Evolutionary conservation across 2,888 invertebrate genomes (phyloP), one percentile per base, ranked within the genome.

Genomic region (Meghimatium bilineatum): DNA sequence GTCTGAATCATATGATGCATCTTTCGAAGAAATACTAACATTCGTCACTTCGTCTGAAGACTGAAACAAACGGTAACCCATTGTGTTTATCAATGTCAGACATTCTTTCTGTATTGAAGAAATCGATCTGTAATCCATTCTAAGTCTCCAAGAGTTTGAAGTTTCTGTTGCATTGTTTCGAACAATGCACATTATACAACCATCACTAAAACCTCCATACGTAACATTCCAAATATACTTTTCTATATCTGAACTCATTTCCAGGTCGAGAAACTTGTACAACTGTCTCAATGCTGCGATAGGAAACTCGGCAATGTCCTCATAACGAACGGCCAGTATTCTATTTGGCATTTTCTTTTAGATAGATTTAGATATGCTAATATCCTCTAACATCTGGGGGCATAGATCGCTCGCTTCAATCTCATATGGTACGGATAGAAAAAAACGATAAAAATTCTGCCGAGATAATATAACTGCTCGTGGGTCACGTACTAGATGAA

Each of bases 401-500:
- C 86, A 86, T 17, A 82, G 29, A 17, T 74, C 12, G 14, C 12
- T n/a, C 82, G 49, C 1, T 34, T 20, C 1, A 38, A 17, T 5
- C 10, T 14, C 23, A 36, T 5, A 1, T 56, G 38, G 20, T 49
- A 20, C 20, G 2, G 44, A 1, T 63, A 14, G 29, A 77, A 85
- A 44, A 77, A 85, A 44, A 75, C 38, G 26, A 49, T 17, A 79
- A 81, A 85, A 74, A 20, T 17, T 14, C 49, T 66, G 29, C 23
- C 78, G 85, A 26, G 86, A 86, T 14, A 63, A 63, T 0, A 86
- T 34, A 23, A 75, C 74, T 0, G 74, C 85, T 17, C 86, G 14
- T 0, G 86, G 86, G 63, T 86, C 86, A 20, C 86, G 85, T 20
- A 86, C 32, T 26, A 86, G 83, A 52, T 86, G 85, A 52, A 86